These are phyloP conservation scores for Microcebus jonahi DNA, from an alignment of 2,113 vertebrate genomes.

Conservation along the genomic window DNA sequence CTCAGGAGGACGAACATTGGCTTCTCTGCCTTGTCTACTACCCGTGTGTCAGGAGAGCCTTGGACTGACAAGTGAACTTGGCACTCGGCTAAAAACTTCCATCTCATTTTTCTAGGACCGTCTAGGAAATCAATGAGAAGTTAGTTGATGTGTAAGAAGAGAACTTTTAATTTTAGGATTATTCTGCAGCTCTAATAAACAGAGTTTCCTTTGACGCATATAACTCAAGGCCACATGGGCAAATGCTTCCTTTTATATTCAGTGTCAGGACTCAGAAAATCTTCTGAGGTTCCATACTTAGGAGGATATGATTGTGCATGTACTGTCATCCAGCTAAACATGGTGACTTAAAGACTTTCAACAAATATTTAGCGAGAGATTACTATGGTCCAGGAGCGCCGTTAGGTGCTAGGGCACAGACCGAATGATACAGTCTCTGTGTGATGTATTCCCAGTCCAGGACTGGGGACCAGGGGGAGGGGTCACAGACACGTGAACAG, in stretches of 20 bases:
- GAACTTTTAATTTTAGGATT: background rate
- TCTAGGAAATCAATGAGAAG: constrained; percentile 9
- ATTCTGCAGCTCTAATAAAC: background rate
- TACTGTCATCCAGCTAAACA: background rate
- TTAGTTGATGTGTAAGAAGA: background rate
- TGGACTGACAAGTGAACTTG: background rate
- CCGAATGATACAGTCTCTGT: background rate
- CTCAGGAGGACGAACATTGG: background rate
- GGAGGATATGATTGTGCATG: background rate
- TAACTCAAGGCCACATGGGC: background rate
- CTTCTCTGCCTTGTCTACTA: background rate
- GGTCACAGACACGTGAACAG: background rate
- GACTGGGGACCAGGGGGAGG: background rate
- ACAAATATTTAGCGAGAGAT: background rate
- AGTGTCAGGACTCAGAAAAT: background rate
- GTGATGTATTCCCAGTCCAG: background rate
- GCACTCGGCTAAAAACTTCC: background rate
- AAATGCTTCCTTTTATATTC: background rate
- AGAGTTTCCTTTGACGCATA: background rate
- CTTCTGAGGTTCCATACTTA: background rate
- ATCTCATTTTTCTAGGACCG: background rate
- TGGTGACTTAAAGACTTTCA: background rate
- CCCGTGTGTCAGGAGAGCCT: background rate
- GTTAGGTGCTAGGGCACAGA: background rate
- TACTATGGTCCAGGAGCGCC: background rate